A percentile compares a stretch with the other conserved stretches of the same genome.
These are phyloP conservation scores for Ypsolopha scabrella DNA, from an alignment of 2,888 invertebrate species.

Conservation along the genomic window DNA sequence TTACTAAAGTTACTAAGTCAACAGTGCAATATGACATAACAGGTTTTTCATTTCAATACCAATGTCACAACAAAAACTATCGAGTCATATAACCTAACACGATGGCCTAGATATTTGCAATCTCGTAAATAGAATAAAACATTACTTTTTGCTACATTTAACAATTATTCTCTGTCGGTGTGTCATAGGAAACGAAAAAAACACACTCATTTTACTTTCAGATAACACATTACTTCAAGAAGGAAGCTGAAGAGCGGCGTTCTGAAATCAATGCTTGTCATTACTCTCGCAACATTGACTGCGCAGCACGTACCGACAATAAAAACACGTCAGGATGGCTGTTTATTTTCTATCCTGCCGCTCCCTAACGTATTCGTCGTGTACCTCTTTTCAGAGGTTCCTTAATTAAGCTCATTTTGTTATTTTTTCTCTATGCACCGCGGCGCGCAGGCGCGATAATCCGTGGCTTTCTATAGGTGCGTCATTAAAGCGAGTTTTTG, in stretches of 20 bases:
- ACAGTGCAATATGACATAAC: too few species aligned
- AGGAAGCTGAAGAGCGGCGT: neutral
- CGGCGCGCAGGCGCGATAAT: conserved; percentile 65
- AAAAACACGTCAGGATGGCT: conserved; percentile 36
- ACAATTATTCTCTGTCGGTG: neutral
- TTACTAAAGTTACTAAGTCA: too few species aligned
- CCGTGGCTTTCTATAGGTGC: conserved; percentile 52
- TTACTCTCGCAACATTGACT: conserved; percentile 59
- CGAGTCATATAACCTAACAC: too few species aligned
- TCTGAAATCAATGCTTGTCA: conserved; percentile 13
- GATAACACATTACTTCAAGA: neutral
- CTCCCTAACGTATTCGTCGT: neutral
- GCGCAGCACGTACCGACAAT: conserved; percentile 47
- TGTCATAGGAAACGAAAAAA: neutral
- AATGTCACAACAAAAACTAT: too few species aligned
- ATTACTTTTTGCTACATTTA: neutral
- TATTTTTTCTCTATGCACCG: conserved; percentile 20
- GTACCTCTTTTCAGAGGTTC: conserved; percentile 51
- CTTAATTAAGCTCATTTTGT: conserved; percentile 65
- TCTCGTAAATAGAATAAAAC: neutral
- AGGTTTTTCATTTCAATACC: too few species aligned
- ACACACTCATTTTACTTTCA: neutral
- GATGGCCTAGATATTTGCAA: neutral
- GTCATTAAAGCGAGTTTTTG: conserved; percentile 55
- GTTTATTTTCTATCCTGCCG: too few species aligned